Base-by-base conservation (phyloP, 2,797 vertebrate genomes). In the Eptatretus atami region DNA sequence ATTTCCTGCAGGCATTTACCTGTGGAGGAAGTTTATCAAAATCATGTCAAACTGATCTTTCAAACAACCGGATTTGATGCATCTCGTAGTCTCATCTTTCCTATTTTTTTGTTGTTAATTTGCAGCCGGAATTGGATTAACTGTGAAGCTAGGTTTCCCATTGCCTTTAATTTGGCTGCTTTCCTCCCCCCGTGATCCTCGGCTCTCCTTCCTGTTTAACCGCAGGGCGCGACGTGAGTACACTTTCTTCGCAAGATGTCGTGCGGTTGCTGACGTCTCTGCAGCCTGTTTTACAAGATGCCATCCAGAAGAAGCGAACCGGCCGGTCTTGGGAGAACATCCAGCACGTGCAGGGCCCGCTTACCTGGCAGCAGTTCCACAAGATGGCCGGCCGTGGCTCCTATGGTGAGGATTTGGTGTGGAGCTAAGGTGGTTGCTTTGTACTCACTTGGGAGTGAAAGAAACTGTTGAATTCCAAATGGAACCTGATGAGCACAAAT, bases 331-430 rank as follows among this genome's bases (percentile, higher is more conserved):
- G 90, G 90, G 90, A 95, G 70, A 96, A 95, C 67, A 94, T 96
- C 72, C 90, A 96, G 74, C 90, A 96, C 0, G 90, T 95, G 65
- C 90, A 96, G 76, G 90, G 90, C 12, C 90, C 90, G 0, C 85
- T 96, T 68, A 95, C 90, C 64, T 96, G 90, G 90, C 90, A 96
- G 75, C 90, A 96, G 65, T 96, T 96, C 76, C 90, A 96, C 67
- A 96, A 96, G 69, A 96, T 93, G 86, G 88, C 90, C 1, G 90
- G 90, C 19, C 78, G 90, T 63, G 88, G 90, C n/a, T 94, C 90
- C 65, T 96, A 95, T 0, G 90, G 90, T 94, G 73, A 81, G 73
- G 6, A 24, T 25, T 11, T n/a, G 10, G 31, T 5, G 4, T 52
- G 52, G 12, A 63, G 52, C 55, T 15, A 57, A 52, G 52, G 31